Evolutionary conservation across 2,113 vertebrate species (phyloP), one percentile per base, ranked within the genome.

Genomic region (Rhodinocichla rosea): DNA sequence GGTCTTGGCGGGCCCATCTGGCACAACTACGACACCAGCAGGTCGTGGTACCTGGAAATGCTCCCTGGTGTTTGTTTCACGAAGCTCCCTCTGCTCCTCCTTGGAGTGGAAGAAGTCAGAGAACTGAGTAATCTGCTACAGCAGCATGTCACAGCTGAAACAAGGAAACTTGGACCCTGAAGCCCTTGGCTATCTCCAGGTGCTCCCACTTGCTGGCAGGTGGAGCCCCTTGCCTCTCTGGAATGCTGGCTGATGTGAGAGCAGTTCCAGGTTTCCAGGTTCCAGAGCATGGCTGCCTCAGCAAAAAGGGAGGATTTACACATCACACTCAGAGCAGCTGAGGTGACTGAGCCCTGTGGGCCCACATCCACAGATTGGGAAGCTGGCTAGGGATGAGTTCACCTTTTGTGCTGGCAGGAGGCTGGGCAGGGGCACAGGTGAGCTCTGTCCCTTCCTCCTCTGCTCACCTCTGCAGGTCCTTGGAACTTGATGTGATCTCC

Each of bases 311-410:
- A 23, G 7, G 44, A 30, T 35, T 0, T 2, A 44, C 7, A 15
- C 33, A 17, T 20, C 2, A 8, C n/a, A 4, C 4, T 10, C 2
- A 9, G 39, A 77, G 42, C 13, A 40, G 59, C 6, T 16, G 39
- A n/a, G 21, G 30, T 45, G 64, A 17, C 52, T 15, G 7, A 14
- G 68, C 83, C 15, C 5, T 19, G 18, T 1, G 3, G 12, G 27
- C 17, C 23, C 17, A 3, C 2, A 0, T 26, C 65, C 2, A 3
- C 20, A 33, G 33, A 6, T 11, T 5, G 0, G 24, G 39, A 77
- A 76, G 4, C 22, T 20, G 75, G 10, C 11, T 20, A 13, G 2
- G 20, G 56, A 49, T 35, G 50, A 68, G 50, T 37, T 33, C 45
- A 87, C 57, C 33, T 60, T 64, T 35, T 6, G 7, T 85, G n/a